A percentile compares a stretch with the other conserved stretches of the same genome.
Evolutionary conservation across 2,797 vertebrate genomes (phyloP).

Genomic region (Spondyliosoma cantharus): DNA sequence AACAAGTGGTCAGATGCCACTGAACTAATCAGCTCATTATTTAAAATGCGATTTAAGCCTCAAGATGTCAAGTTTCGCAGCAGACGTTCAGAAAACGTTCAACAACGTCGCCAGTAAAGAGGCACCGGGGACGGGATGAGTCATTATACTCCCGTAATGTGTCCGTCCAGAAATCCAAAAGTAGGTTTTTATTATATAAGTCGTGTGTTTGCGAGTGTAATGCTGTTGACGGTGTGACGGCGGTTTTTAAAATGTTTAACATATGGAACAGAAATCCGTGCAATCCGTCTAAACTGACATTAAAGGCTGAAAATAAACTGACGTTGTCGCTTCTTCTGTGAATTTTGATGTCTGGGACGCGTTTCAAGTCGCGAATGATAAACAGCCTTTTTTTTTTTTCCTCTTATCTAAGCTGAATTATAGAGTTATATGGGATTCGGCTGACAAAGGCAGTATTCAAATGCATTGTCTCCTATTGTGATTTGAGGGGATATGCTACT

Average conservation of each 20-base stretch:
- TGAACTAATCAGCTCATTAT: constrained; percentile 45
- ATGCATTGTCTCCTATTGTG: constrained; percentile 36
- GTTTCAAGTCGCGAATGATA: constrained; percentile 4
- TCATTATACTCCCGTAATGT: constrained; percentile 33
- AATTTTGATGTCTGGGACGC: background rate
- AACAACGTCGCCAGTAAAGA: background rate
- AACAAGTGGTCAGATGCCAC: constrained; percentile 8
- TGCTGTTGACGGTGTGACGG: background rate
- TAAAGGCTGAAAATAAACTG: constrained; percentile 3
- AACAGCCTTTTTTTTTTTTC: constrained; percentile 23
- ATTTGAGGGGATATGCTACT: constrained; percentile 33
- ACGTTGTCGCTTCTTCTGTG: background rate
- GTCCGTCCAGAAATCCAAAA: background rate
- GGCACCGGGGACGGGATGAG: background rate
- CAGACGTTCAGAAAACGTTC: constrained; percentile 39
- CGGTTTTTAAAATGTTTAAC: background rate
- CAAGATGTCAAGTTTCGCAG: constrained; percentile 3
- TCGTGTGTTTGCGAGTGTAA: background rate
- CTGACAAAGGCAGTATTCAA: constrained; percentile 40
- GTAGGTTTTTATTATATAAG: too few relatives aligned
- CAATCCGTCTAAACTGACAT: background rate
- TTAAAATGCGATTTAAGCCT: constrained; percentile 29
- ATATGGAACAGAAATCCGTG: background rate
- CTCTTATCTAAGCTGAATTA: constrained; percentile 25
- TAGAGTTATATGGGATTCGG: constrained; percentile 20